Base-by-base conservation (phyloP, 2,113 vertebrate species). In the Phylloscopus trochilus region DNA sequence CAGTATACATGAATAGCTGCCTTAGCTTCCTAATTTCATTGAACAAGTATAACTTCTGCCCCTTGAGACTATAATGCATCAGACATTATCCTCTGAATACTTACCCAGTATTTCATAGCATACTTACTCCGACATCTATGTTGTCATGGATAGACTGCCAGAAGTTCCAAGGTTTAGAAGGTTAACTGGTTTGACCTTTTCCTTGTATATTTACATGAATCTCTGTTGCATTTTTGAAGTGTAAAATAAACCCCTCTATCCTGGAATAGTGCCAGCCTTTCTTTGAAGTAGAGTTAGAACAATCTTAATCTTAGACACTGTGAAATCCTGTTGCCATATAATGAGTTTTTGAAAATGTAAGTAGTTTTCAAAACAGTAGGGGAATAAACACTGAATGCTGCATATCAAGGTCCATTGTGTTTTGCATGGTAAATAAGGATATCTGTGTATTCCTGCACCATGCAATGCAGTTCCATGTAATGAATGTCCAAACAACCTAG, bases 331-430 rank as follows among this genome's bases (percentile, higher is more conserved):
- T 70, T 94, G 44, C 41, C 55, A 12, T 80, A 87, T 73, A 86
- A 85, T 95, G 93, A 95, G 49, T 64, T 93, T 95, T 92, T 96
- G 51, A 92, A 88, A 93, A 87, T 69, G 4, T 75, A 94, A 95
- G 96, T 91, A 69, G 11, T 83, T 95, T 93, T 93, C 24, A 2
- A 77, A 91, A 68, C 47, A 75, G 44, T 95, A 68, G 56, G 47
- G 53, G 72, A 94, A 92, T 91, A 92, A 88, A 43, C 15, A 75
- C 41, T 35, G 89, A 96, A 93, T 66, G 21, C 55, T 92, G n/a
- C 27, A 66, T 75, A 83, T 55, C 62, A 87, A 90, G 78, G 27
- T 74, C 95, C 80, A 59, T 31, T 91, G 55, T 81, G 27, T 83
- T 96, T 92, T 89, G 75, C 47, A 69, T 63, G 81, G 9, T 23